Evolutionary conservation across 2,888 invertebrate genomes (phyloP).

Genomic region (Cristatella mucedo): DNA sequence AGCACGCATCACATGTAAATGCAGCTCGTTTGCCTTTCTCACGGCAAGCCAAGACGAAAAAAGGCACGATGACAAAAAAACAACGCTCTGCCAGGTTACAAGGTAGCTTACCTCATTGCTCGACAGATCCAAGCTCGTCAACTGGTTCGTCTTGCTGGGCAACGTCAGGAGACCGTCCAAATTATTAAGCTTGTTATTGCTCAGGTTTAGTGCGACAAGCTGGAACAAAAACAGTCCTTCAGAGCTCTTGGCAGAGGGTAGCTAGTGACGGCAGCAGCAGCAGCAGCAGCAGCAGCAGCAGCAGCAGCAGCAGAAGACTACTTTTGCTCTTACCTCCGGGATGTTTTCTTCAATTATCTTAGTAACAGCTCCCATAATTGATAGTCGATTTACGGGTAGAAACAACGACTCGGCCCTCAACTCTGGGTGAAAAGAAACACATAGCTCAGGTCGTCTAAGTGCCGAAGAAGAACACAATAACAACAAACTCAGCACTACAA

Average conservation of each 20-base stretch:
- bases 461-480: too few species aligned
- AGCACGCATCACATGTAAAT: too few species aligned
- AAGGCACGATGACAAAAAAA: too few species aligned
- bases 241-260: background rate
- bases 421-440: too few species aligned
- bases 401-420: too few species aligned
- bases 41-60: too few species aligned
- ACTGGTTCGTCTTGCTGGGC: slow-evolving; percentile 49
- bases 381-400: too few species aligned
- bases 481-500: too few species aligned
- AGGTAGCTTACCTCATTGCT: slow-evolving; percentile 61
- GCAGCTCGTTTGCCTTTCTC: too few species aligned
- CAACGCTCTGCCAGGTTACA: too few species aligned
- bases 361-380: slow-evolving; percentile 56
- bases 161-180: slow-evolving; percentile 54
- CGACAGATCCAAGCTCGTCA: slow-evolving; percentile 62
- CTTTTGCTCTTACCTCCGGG: slow-evolving; percentile 45
- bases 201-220: slow-evolving; percentile 57
- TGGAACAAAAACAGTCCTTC: slow-evolving; percentile 13
- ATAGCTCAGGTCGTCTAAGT: too few species aligned
- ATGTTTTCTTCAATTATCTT: slow-evolving; percentile 68
- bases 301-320: background rate
- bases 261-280: background rate
- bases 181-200: slow-evolving; percentile 57
- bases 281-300: background rate